These are phyloP conservation scores for Calycopis cecrops DNA, from an alignment of 1,140 invertebrate species.

Conservation along the genomic window DNA sequence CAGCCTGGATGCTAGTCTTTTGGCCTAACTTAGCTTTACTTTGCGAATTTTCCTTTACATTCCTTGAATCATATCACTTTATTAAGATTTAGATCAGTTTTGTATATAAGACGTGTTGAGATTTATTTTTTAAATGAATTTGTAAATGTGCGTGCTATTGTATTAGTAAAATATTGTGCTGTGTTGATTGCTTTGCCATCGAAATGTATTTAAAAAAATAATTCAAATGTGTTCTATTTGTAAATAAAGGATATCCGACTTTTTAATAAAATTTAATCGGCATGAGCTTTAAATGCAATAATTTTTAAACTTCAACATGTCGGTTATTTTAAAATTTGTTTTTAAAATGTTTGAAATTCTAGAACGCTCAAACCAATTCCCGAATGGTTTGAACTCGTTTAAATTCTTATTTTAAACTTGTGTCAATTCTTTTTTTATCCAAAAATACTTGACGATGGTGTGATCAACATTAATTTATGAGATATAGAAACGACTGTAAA, in stretches of 20 bases:
- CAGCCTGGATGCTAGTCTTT: slow-evolving; percentile 14
- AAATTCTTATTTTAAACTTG: background rate
- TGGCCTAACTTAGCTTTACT: slow-evolving; percentile 16
- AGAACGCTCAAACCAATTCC: no score
- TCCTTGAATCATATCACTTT: slow-evolving; percentile 62
- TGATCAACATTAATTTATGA: slow-evolving; percentile 13
- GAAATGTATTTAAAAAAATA: background rate
- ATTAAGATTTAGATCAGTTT: slow-evolving; percentile 47
- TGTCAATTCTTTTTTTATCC: slow-evolving; percentile 9
- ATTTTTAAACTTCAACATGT: background rate
- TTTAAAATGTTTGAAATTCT: no score
- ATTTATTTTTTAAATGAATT: slow-evolving; percentile 61
- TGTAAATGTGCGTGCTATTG: slow-evolving; percentile 69
- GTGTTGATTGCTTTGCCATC: slow-evolving; percentile 13
- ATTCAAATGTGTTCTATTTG: background rate
- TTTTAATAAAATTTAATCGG: no score
- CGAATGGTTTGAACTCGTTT: background rate
- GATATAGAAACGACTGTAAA: slow-evolving; percentile 9
- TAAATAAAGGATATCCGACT: no score
- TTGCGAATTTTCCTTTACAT: slow-evolving; percentile 18
- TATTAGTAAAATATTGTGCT: slow-evolving; percentile 51
- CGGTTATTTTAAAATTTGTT: background rate
- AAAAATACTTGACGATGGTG: slow-evolving; percentile 14
- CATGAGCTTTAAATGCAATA: no score
- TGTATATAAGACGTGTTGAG: slow-evolving; percentile 35